phyloP scores from a whole-genome alignment of 2,797 vertebrate genomes.

The Monodelphis domestica region DNA sequence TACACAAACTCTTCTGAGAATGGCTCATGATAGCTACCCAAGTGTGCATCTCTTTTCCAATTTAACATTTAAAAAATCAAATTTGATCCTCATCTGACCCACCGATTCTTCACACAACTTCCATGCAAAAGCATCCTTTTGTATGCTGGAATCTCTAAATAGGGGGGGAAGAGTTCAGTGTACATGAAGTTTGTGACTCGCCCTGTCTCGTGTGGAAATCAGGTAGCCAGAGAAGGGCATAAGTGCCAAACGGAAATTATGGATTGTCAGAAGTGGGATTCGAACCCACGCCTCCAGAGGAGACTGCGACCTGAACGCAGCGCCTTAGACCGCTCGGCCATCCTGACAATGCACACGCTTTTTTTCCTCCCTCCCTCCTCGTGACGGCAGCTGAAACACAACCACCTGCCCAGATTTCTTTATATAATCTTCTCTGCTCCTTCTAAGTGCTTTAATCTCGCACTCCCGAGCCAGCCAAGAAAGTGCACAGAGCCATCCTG shows the following conservation, averaged over 20 bases:
- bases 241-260: rapidly evolving
- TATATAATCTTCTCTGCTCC: neutral
- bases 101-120: neutral
- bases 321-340: slow-evolving; percentile 88
- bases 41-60: neutral
- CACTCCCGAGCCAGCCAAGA: neutral
- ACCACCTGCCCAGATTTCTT: rapidly evolving
- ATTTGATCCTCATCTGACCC: neutral
- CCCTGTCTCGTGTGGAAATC: neutral
- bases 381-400: rapidly evolving
- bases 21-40: neutral
- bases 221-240: too few species aligned
- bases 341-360: slow-evolving; percentile 77
- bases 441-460: neutral
- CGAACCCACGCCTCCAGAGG: slow-evolving; percentile 82
- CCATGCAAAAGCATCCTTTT: neutral
- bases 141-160: rapidly evolving
- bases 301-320: slow-evolving; percentile 88
- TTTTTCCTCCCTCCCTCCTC: rapidly evolving
- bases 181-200: neutral
- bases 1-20: too few species aligned
- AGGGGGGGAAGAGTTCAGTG: neutral
- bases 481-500: neutral
- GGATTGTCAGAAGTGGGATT: slow-evolving; percentile 81
- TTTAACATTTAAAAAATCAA: neutral